phyloP scores from a whole-genome alignment of 2,113 vertebrate species.

The Azemiops feae region DNA sequence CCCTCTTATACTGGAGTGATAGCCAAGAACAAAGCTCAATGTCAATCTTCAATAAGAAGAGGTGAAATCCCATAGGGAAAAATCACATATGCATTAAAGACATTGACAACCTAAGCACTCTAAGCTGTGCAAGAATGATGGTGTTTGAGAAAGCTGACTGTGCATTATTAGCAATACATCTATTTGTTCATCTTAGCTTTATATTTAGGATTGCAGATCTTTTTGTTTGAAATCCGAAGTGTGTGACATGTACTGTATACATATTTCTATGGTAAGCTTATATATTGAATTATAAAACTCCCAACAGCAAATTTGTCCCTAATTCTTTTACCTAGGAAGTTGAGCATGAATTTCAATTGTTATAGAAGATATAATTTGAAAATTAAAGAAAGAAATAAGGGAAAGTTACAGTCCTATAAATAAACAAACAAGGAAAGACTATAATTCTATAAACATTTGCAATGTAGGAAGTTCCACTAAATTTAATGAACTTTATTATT shows the following conservation, averaged over 20 bases:
- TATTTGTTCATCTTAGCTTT: neutral
- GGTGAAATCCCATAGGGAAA: slow-evolving; percentile 19
- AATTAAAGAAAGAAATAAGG: neutral
- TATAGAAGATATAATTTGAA: slow-evolving; percentile 7
- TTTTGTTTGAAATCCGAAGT: neutral
- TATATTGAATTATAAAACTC: neutral
- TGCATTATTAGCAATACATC: neutral
- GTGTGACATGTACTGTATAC: no score
- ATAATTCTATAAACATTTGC: neutral
- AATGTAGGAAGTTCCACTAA: neutral
- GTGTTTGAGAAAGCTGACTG: slow-evolving; percentile 11
- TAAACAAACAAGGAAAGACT: neutral
- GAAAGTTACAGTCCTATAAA: neutral
- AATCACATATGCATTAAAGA: slow-evolving; percentile 13
- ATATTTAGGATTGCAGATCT: neutral
- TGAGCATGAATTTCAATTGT: neutral
- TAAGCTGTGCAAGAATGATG: neutral
- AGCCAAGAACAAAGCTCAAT: slow-evolving; percentile 4
- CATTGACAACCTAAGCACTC: neutral
- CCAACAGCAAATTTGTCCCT: neutral
- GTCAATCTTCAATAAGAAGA: neutral
- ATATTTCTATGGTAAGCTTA: neutral
- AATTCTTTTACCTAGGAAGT: neutral
- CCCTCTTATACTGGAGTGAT: neutral
- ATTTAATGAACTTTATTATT: neutral